Base-by-base conservation (phyloP, 92 coral and sea anemone species). In the Epizoanthus illoricatus region DNA sequence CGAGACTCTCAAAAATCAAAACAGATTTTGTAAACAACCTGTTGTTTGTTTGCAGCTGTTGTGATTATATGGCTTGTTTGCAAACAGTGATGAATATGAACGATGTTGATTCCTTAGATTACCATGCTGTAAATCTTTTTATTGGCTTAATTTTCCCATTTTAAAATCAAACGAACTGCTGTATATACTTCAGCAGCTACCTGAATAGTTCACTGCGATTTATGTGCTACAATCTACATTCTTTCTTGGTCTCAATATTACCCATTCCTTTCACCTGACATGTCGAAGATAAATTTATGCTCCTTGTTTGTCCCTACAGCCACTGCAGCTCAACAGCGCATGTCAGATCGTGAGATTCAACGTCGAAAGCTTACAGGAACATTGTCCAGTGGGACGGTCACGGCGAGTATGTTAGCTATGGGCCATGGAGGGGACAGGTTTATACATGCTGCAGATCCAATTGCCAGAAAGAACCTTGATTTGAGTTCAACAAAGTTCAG, bases 321-420 rank as follows among this genome's bases (percentile, higher is more conserved):
- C 54, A 85, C 83, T 28, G 95, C 97, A 68, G 99, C 98, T 64
- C 97, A 93, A 70, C 98, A 96, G 86, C 97, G 92, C 83, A 96
- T 96, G 99, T 96, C 99, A 33, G 91, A 91, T 39, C 92, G 87
- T 24, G 98, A 91, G 79, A 76, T 88, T 55, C 91, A 83, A 49
- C 96, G 99, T 62, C 99, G 99, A 28, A 89, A 80, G 82, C 81
- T 97, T 24, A 97, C 99, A 18, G 95, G 97, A 52, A 93, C 98
- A 10, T 71, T 96, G 75, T 84, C 86, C 88, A 93, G 97, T 80
- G 90, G 96, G 70, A 88, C 96, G 5, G 98, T 97, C 60, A 97
- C 99, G 6, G 92, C 98, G 15, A 86, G 91, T 55, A 89, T 95
- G 75, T 13, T 78, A 40, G 89, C 97, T 49, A 54, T 97, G 55